Evolutionary conservation across 2,888 invertebrate genomes (phyloP), one percentile per base, ranked within the genome.

Genomic region (Rhodophaea formosa): DNA sequence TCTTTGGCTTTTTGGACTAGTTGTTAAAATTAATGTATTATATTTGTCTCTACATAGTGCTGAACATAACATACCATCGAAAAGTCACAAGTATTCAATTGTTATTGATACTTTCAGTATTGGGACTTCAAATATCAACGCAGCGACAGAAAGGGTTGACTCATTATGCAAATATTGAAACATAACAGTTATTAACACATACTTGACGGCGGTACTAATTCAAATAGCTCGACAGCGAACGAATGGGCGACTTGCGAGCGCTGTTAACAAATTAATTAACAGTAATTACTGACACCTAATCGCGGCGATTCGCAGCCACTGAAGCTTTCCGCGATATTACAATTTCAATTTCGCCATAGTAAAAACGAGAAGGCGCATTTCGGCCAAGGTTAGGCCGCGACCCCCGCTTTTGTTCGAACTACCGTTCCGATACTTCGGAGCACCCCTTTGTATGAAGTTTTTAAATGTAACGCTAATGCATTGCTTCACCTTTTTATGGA

Each of bases 381-480:
- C 84, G 88, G 88, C 79, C 89, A 89, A 89, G 89, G 88, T 75
- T 75, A 82, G 72, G 72, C 81, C 84, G 80, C 83, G 88, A 82
- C 85, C 84, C 77, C 69, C 59, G 79, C 82, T 79, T 85, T 86
- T 85, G 80, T 84, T 74, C 70, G 56, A 68, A 63, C 70, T 69
- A 70, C 69, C 74, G 71, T 74, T 73, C 75, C 75, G 76, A 76
- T 80, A 79, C 75, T 79, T 78, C 70, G 72, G 69, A 80, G 70
- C 76, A 68, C 76, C 74, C 75, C 80, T 79, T 80, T 76, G 73
- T 74, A 69, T 67, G 67, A 75, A 74, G 68, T 77, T 77, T 77
- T 72, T 67, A 66, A 68, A 62, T 57, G 57, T 61, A 35, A 56
- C 55, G 49, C 58, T 62, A 63, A 62, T 63, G 63, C 61, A 60